Evolutionary conservation across 2,113 vertebrate species (phyloP), one percentile per base, ranked within the genome.

Genomic region (Pachycephala philippinensis): DNA sequence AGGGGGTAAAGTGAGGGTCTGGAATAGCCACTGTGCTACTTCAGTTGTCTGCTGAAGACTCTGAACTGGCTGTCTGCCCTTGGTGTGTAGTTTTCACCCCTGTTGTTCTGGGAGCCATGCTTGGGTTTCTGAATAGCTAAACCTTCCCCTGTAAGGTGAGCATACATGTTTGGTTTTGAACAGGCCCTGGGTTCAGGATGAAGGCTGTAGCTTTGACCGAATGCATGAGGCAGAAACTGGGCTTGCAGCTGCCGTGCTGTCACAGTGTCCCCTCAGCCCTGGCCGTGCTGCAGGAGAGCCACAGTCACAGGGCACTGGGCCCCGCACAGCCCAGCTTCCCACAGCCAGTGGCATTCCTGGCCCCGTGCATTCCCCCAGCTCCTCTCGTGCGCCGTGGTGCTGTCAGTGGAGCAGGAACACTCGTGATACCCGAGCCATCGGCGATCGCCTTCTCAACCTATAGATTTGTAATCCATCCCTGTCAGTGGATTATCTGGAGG

Each of bases 281-380:
- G 23, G 2, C 45, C 0, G 0, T 30, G 37, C 50, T 87, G 52
- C 63, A 49, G 44, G 49, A 69, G 15, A 64, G 13, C 23, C 23
- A 30, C 35, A 47, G 14, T 53, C 40, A 9, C 12, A 21, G 13
- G 12, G 33, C 74, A 5, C 40, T 0, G 1, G 35, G 39, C 22
- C 37, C 40, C 0, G 0, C 31, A 17, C 0, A 2, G 40, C 65
- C 13, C 1, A 6, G 40, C 79, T 85, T 35, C 60, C 61, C 72
- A 5, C 30, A 74, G 59, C 26, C 9, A 21, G 68, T 22, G 0
- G 13, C 84, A 16, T 65, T 87, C 78, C 90, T 1, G 0, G 33
- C n/a, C 8, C 39, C 0, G 0, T 2, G 5, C 13, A 0, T 59
- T 76, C 66, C 56, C 49, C 23, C 0, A 0, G 28, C 63, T 63